These are phyloP conservation scores for Monochamus saltuarius DNA, from an alignment of 1,140 invertebrate genomes.

Conservation along the genomic window DNA sequence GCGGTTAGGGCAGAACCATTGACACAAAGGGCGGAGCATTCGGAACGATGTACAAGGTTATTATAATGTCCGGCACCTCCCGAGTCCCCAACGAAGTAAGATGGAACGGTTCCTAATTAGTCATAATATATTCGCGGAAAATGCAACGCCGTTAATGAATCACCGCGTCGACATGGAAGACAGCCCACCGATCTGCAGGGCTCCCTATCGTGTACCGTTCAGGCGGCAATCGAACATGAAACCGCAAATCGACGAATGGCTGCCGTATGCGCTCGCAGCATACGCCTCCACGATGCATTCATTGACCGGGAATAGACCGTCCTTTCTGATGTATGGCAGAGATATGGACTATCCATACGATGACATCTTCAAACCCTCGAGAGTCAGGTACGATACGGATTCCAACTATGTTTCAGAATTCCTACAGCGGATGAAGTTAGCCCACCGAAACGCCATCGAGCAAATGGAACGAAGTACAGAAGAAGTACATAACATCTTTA, in stretches of 20 bases:
- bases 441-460: conserved; percentile 14
- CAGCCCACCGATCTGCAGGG: neutral
- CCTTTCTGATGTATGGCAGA: conserved; percentile 31
- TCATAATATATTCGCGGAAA: conserved; percentile 5
- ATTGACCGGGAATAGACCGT: conserved; percentile 37
- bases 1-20: too few relatives aligned
- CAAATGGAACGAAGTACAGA: conserved; percentile 4
- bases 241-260: conserved; percentile 30
- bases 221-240: too few relatives aligned
- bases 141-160: conserved; percentile 14
- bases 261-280: conserved; percentile 31
- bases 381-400: conserved; percentile 23
- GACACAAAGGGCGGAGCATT: too few relatives aligned
- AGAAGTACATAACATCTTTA: conserved; percentile 14
- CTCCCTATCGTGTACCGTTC: too few relatives aligned
- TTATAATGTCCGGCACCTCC: too few relatives aligned
- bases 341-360: conserved; percentile 28
- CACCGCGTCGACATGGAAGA: conserved; percentile 20
- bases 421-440: conserved; percentile 18
- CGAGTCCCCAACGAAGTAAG: neutral
- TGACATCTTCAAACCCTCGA: conserved; percentile 22
- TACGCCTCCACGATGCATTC: conserved; percentile 39
- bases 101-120: neutral
- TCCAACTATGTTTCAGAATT: conserved; percentile 26
- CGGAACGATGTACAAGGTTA: too few relatives aligned